Evolutionary conservation across 2,113 vertebrate genomes (phyloP).

Genomic region (Scomber scombrus): DNA sequence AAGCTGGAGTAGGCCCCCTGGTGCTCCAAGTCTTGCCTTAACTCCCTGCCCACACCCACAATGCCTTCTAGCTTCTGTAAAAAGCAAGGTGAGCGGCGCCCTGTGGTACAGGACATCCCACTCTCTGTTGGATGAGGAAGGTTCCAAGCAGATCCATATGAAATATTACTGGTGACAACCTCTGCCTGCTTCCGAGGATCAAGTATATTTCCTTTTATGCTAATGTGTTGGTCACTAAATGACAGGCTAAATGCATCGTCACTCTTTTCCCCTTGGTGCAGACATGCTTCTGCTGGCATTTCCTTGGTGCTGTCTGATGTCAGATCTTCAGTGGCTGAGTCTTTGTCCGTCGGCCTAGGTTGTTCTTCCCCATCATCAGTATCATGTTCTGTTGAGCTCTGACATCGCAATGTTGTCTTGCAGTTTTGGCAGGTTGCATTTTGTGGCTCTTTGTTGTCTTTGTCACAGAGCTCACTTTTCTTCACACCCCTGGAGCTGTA

Average conservation of each 20-base stretch:
- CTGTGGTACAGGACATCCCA: conserved; percentile 49
- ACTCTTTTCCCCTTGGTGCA: conserved; percentile 8
- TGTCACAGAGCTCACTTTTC: neutral
- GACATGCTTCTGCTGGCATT: neutral
- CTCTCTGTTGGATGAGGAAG: conserved; percentile 11
- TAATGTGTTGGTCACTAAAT: conserved; percentile 20
- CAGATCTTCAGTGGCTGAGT: conserved; percentile 19
- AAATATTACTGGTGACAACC: conserved; percentile 46
- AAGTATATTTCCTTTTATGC: conserved; percentile 30
- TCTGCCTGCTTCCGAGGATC: conserved; percentile 34
- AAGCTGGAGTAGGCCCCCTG: conserved; percentile 85
- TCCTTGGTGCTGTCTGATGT: conserved; percentile 35
- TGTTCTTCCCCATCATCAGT: neutral
- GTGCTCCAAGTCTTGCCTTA: conserved; percentile 69
- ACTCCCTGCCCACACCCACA: conserved; percentile 82
- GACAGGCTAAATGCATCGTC: conserved; percentile 17
- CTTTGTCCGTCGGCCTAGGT: neutral
- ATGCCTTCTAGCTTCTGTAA: conserved; percentile 81
- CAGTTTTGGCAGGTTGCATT: conserved; percentile 62
- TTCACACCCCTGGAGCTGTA: conserved; percentile 83
- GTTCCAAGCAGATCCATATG: conserved; percentile 53
- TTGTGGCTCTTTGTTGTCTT: conserved; percentile 17
- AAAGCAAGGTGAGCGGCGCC: conserved; percentile 80
- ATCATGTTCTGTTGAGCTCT: conserved; percentile 20
- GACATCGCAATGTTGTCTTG: conserved; percentile 46